Evolutionary conservation across 2,888 invertebrate species (phyloP), one percentile per base, ranked within the genome.

Genomic region (Andrena marginata): DNA sequence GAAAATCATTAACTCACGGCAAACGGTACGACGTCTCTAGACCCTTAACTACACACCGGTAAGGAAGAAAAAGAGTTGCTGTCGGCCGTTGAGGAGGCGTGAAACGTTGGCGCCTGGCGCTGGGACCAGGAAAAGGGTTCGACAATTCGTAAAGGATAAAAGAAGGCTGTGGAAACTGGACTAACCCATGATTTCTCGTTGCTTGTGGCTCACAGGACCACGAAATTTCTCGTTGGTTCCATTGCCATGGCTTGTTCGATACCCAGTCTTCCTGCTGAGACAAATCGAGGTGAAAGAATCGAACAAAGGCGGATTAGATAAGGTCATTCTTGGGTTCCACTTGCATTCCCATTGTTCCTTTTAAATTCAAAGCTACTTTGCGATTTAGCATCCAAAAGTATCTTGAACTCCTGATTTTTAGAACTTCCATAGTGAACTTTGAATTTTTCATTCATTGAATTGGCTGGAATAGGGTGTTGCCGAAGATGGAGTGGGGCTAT

Each of bases 41-140:
- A 63, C 64, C 80, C 76, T 63, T 76, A 81, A 78, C 76, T 78
- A 79, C 71, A 59, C 23, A 29, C 13, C 72, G 51, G 51, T 74
- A 76, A 29, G 79, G 71, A 86, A 62, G 79, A 81, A 81, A 77
- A 79, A 86, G 73, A 71, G 83, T 60, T 62, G 48, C 70, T 56
- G 62, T 64, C 65, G 62, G 70, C 63, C 73, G 84, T 69, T 77
- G 86, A 88, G 89, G 87, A 92, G 92, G 92, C 92, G 92, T 92
- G 92, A 92, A 92, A 86, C 90, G 84, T 87, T 92, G 92, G 92
- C 92, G 92, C 92, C 92, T 91, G 91, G 92, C 92, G 92, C 91
- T 89, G 81, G 62, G 77, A 72, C 49, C 59, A 76, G 82, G 79
- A 89, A 89, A 88, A 88, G 87, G 85, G 78, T 87, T 85, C 87